Conservation (phyloP, 2,113 vertebrate species). For the Orcinus orca region DNA sequence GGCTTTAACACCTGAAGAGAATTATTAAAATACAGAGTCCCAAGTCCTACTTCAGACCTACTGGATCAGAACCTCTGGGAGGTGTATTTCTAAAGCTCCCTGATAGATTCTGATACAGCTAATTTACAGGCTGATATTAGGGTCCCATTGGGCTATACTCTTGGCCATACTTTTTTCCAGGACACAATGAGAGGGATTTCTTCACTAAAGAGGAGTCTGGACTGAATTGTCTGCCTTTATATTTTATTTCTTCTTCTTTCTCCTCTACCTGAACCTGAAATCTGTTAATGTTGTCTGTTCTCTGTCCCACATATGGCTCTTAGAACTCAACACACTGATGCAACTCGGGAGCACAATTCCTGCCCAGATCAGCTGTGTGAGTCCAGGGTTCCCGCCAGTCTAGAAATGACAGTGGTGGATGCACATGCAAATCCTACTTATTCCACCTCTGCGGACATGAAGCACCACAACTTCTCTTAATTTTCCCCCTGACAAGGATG, state of each 20-base stretch:
- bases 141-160: background rate
- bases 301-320: background rate
- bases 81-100: background rate
- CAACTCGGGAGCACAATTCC: background rate
- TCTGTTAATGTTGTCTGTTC: background rate
- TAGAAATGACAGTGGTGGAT: background rate
- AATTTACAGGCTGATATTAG: background rate
- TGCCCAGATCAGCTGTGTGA: background rate
- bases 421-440: background rate
- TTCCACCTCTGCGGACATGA: background rate
- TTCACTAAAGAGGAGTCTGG: background rate
- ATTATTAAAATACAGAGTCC: background rate
- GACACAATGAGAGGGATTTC: background rate
- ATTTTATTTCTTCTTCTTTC: background rate
- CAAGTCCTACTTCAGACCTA: background rate
- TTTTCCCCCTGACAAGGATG: background rate
- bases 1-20: background rate
- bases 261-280: background rate
- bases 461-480: background rate
- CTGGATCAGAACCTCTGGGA: background rate
- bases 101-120: background rate
- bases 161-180: background rate
- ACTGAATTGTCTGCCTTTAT: background rate
- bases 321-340: background rate
- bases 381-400: background rate